Base-by-base conservation (phyloP, 2,888 invertebrate genomes). In the Sipha maydis region DNA sequence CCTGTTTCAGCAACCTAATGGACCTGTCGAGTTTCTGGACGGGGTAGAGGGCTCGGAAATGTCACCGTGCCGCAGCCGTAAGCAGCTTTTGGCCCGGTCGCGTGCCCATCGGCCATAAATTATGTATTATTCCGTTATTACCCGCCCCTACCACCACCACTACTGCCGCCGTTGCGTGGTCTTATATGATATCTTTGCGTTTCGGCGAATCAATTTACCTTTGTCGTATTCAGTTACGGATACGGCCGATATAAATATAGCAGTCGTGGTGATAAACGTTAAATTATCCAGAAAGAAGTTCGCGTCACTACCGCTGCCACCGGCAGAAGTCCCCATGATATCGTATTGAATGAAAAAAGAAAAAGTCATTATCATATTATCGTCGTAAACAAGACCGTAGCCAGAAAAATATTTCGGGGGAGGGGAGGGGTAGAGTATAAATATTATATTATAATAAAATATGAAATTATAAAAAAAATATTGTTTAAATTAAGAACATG, bases 81-180 rank as follows among this genome's bases (percentile, higher is more conserved):
- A 8, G 28, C 28, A 31, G 31, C 71, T 31, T 79, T 85, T 54
- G 54, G 78, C 54, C 67, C 61, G 56, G 79, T 85, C 85, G 79
- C 85, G 69, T 85, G 85, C 48, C n/a, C n/a, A n/a, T n/a, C n/a
- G n/a, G 21, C n/a, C 28, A 56, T 83, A 73, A 83, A 83, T 75
- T 34, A 73, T 48, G 48, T n/a, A n/a, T n/a, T n/a, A 38, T 3
- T 5, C 28, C 67, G n/a, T 67, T 67, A 75, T 25, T 31, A 71
- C 73, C 17, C 21, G 28, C 54, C 14, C 2, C 7, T 34, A 34
- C 34, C 2, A 14, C 28, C 38, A 21, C 67, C 80, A 75, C 34
- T 31, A 54, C 73, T 8, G 79, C 19, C 56, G 8, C 78, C 48
- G 17, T 38, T 25, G 8, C 9, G 34, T 28, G 4, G 56, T 38